Evolutionary conservation across 2,797 vertebrate species (phyloP), one percentile per base, ranked within the genome.

Genomic region (Myotis myotis): DNA sequence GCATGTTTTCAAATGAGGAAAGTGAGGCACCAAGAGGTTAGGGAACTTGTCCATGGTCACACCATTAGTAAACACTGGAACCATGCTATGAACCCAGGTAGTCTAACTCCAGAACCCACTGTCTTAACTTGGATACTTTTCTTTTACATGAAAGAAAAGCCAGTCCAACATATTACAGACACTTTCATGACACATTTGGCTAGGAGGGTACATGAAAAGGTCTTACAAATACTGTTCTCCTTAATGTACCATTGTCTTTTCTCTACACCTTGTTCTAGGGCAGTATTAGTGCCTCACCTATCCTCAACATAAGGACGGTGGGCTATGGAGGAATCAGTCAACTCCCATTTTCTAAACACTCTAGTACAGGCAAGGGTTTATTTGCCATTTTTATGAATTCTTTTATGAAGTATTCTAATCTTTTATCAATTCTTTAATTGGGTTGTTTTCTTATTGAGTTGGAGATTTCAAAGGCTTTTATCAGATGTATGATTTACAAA

Each of bases 381-480:
- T 76, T 90, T 87, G 19, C 17, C 25, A 78, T 81, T 72, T 89
- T 19, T 81, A 41, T 90, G 62, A 80, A 76, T 76, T 53, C 22
- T 75, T 83, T 89, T 57, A 70, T 60, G 49, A 89, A 17, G 16
- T 51, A 28, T 92, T 87, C 36, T 89, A 89, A 62, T 89, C 11
- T 72, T 80, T 76, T 87, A 17, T 87, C 60, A 83, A 0, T 76
- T 78, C 89, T 62, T 82, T 47, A 47, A 57, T 64, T 84, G 64
- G 25, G 12, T 80, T 91, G 25, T 81, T 87, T 91, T 76, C 25
- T 84, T 83, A 23, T 41, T 55, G 44, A 84, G 70, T 88, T 79
- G 78, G 28, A 66, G 49, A 72, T 94, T 87, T 94, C 51, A 53
- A 76, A 71, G n/a, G 87, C 12, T 28, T 93, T 91, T 83, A 82